A percentile compares a stretch with the other conserved stretches of the same genome.
Conservation (phyloP, 2,888 invertebrate species). For the Thalpophila matura region DNA sequence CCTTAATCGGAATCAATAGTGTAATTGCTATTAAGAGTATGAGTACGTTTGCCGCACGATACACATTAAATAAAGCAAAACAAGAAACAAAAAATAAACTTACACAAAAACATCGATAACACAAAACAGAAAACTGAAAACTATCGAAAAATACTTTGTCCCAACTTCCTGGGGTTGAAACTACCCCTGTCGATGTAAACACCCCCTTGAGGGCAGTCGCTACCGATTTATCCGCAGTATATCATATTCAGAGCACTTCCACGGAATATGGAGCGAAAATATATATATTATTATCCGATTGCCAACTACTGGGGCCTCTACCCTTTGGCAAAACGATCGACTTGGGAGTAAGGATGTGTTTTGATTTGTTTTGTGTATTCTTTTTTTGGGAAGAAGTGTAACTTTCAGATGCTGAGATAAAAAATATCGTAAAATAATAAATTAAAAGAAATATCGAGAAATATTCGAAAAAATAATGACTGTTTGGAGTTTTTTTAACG, state of each 20-base stretch:
- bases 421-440: too few relatives aligned
- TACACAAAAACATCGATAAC: constrained; percentile 23
- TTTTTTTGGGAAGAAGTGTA: constrained; percentile 31
- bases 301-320: constrained; percentile 71
- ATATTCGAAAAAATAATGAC: too few relatives aligned
- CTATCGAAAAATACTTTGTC: constrained; percentile 59
- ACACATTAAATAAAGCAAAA: neutral
- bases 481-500: too few relatives aligned
- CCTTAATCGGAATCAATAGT: too few relatives aligned
- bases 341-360: constrained; percentile 77
- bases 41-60: too few relatives aligned
- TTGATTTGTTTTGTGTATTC: constrained; percentile 76
- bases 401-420: neutral
- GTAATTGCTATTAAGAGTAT: too few relatives aligned
- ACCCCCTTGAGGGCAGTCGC: constrained; percentile 81
- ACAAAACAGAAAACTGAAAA: constrained; percentile 41
- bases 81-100: neutral
- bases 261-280: constrained; percentile 75
- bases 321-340: constrained; percentile 82
- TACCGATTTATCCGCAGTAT: constrained; percentile 86
- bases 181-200: constrained; percentile 77
- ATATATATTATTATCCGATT: constrained; percentile 88
- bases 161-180: constrained; percentile 40
- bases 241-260: constrained; percentile 75
- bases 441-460: too few relatives aligned